A percentile compares a stretch with the other conserved stretches of the same genome.
Conservation (phyloP, 1,140 invertebrate genomes). For the Gonioctena quinquepunctata region DNA sequence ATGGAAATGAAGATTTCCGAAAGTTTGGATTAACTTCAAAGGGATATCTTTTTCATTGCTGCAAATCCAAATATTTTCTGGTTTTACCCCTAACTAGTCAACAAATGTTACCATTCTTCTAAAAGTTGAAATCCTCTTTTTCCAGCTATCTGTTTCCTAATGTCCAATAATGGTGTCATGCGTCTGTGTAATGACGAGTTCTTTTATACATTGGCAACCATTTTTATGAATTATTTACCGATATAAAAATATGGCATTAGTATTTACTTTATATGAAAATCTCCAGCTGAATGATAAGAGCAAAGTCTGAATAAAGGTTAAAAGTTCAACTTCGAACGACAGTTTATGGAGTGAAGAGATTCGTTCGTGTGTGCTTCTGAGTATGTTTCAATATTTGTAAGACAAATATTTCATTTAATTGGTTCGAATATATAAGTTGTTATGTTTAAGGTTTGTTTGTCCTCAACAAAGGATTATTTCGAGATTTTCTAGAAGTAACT, state of each 20-base stretch:
- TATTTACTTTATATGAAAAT: constrained; percentile 28
- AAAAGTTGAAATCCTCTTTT: too few relatives aligned
- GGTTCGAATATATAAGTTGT: not conserved
- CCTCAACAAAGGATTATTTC: not conserved
- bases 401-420: constrained; percentile 2
- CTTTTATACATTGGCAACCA: not conserved
- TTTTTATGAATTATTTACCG: not conserved
- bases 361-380: constrained; percentile 15
- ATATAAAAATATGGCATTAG: constrained; percentile 15
- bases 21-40: too few relatives aligned
- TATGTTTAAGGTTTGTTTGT: not conserved
- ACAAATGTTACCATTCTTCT: too few relatives aligned
- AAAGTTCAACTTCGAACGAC: constrained; percentile 31
- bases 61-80: too few relatives aligned
- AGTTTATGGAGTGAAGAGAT: constrained; percentile 34
- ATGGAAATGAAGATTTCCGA: too few relatives aligned
- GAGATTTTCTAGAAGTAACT: not conserved
- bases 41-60: too few relatives aligned
- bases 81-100: too few relatives aligned
- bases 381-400: constrained; percentile 8
- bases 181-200: too few relatives aligned
- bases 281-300: constrained; percentile 29
- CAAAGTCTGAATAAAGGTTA: constrained; percentile 38
- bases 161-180: too few relatives aligned
- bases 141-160: too few relatives aligned